These are phyloP conservation scores for Nesogale talazaci DNA, from an alignment of 2,113 vertebrate species.

Conservation along the genomic window DNA sequence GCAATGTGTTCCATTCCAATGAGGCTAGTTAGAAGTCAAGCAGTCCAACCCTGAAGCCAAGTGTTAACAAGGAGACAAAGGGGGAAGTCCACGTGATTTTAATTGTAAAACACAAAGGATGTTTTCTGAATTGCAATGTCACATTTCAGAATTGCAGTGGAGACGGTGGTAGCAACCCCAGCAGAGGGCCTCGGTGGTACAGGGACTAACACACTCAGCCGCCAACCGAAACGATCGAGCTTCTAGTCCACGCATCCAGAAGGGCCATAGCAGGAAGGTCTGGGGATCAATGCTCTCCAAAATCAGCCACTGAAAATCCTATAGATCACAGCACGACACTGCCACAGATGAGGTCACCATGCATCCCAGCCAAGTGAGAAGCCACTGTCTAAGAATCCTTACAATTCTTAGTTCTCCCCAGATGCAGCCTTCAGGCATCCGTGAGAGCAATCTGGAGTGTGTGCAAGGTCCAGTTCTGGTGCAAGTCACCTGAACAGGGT, in stretches of 20 bases:
- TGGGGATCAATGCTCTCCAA: not conserved
- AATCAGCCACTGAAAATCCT: not conserved
- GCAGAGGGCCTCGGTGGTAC: not conserved
- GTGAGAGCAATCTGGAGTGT: not conserved
- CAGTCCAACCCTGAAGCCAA: not conserved
- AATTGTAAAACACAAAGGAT: conserved; percentile 17
- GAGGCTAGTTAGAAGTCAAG: conserved; percentile 10
- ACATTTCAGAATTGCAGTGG: not conserved
- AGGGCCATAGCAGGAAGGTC: not conserved
- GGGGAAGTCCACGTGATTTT: not conserved
- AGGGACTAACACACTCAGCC: not conserved
- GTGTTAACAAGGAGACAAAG: conserved; percentile 20
- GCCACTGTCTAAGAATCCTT: not conserved
- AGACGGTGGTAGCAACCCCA: not conserved
- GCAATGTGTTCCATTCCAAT: not conserved
- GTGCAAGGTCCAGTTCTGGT: not conserved
- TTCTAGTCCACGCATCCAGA: not conserved
- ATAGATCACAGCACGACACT: not conserved
- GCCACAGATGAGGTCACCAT: not conserved
- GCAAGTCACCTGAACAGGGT: not conserved
- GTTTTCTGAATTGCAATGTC: not conserved
- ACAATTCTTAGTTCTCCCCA: not conserved
- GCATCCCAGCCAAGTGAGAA: not conserved
- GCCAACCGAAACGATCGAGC: not conserved
- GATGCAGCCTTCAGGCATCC: not conserved